phyloP scores from a whole-genome alignment of 2,113 vertebrate species.

The Pampusana beccarii region DNA sequence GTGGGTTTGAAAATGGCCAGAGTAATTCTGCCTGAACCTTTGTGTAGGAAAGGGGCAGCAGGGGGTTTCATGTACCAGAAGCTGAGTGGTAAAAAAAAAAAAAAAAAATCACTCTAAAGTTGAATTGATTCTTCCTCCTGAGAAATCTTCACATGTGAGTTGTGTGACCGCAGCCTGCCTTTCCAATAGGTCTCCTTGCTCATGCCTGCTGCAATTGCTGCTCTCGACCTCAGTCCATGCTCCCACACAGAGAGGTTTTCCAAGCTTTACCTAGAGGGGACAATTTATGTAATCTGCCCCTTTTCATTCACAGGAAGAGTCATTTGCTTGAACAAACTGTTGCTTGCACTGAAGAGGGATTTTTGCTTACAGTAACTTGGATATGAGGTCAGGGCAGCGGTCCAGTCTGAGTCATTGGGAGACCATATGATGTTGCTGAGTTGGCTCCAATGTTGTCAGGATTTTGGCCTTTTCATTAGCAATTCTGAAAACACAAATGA shows the following conservation, averaged over 20 bases:
- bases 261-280: neutral
- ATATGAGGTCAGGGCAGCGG: neutral
- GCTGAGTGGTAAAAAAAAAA: neutral
- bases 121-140: neutral
- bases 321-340: neutral
- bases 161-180: rapidly evolving
- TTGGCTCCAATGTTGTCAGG: neutral
- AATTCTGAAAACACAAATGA: neutral
- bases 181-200: neutral
- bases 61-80: neutral
- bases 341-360: neutral
- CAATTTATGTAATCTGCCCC: neutral
- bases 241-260: neutral
- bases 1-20: neutral
- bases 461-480: neutral
- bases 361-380: neutral
- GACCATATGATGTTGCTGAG: neutral
- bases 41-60: neutral
- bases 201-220: neutral
- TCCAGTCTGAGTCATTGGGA: neutral
- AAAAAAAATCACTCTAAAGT: neutral
- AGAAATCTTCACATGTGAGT: neutral
- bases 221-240: neutral
- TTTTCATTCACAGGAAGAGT: neutral
- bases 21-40: neutral